Evolutionary conservation across 1,140 invertebrate species (phyloP), one percentile per base, ranked within the genome.

Genomic region (Episyrphus balteatus): DNA sequence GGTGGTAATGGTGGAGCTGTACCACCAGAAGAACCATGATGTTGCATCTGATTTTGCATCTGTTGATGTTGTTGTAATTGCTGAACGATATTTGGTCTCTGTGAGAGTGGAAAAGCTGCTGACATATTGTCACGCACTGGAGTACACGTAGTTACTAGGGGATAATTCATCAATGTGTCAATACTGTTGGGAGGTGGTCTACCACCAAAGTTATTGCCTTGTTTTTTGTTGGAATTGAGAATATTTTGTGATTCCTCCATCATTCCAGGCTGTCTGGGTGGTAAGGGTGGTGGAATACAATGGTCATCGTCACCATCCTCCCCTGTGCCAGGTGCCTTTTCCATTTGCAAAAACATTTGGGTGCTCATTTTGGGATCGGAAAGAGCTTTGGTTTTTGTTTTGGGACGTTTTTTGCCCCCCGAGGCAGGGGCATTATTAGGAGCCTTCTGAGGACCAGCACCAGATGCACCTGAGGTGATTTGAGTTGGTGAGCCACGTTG

Each of bases 31-130:
- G 21, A 26, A 8, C 41, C 43, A 21, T 50, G 46, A 26, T 55
- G 51, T 7, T 36, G 44, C 15, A 51, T 57, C 13, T 59, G 58
- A 26, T 52, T 55, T n/a, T n/a, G 47, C 42, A 54, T 57, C 21
- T 62, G 44, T 62, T 57, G 51, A 69, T 65, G 50, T 59, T 70
- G 57, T 62, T 71, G 44, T 68, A 67, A 51, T 71, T 74, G 48
- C 64, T 76, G 46, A 56, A 71, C 61, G 72, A 79, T 44, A 71
- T 77, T 52, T 72, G 62, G 61, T 72, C 75, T 59, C 72, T 80
- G 62, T 21, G 65, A 68, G 7, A 68, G 44, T 18, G 65, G 65
- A 48, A 68, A 68, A 10, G 64, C 62, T 19, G 59, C 61, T 15
- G 66, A 61, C 52, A 65, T 55, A 46, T 67, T 67, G 41, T 68